Evolutionary conservation across 1,140 invertebrate species (phyloP).

Genomic region (Amyelois transitella): DNA sequence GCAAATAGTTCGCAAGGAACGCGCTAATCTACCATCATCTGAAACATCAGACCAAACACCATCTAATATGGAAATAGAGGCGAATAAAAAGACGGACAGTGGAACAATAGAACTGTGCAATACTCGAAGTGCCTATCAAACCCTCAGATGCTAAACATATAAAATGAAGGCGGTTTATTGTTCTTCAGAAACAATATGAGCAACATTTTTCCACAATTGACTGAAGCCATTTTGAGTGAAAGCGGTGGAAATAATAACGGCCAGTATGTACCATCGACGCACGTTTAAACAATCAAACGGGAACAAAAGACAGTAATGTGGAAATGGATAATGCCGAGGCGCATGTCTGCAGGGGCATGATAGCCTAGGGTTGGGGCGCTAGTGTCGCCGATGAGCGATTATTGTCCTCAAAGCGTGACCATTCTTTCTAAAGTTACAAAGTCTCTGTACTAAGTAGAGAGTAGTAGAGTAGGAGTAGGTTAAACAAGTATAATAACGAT

Average conservation of each 20-base stretch:
- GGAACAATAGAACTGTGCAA: conserved; percentile 51
- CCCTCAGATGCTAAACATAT: conserved; percentile 70
- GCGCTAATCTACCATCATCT: neutral
- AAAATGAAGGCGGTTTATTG: conserved; percentile 68
- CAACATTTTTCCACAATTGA: conserved; percentile 69
- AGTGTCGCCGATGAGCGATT: conserved; percentile 6
- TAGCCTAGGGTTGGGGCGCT: conserved; percentile 13
- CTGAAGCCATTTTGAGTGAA: conserved; percentile 68
- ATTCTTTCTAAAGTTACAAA: too few species aligned
- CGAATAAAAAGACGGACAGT: conserved; percentile 10
- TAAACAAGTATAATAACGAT: too few species aligned
- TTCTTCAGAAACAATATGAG: conserved; percentile 69
- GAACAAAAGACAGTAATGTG: conserved; percentile 71
- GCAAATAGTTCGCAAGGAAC: neutral
- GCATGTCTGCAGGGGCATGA: too few species aligned
- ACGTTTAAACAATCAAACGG: conserved; percentile 72
- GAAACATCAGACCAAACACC: neutral
- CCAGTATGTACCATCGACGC: conserved; percentile 66
- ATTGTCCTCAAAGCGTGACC: too few species aligned
- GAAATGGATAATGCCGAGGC: conserved; percentile 65
- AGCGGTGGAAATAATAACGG: conserved; percentile 62
- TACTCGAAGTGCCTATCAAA: conserved; percentile 62
- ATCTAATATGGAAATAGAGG: conserved; percentile 7
- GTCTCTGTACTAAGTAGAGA: too few species aligned
- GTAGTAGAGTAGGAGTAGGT: too few species aligned